Percentiles rank a stretch among this genome's conserved stretches.
phyloP scores from a whole-genome alignment of 2,113 vertebrate genomes.

The Oceanites oceanicus region DNA sequence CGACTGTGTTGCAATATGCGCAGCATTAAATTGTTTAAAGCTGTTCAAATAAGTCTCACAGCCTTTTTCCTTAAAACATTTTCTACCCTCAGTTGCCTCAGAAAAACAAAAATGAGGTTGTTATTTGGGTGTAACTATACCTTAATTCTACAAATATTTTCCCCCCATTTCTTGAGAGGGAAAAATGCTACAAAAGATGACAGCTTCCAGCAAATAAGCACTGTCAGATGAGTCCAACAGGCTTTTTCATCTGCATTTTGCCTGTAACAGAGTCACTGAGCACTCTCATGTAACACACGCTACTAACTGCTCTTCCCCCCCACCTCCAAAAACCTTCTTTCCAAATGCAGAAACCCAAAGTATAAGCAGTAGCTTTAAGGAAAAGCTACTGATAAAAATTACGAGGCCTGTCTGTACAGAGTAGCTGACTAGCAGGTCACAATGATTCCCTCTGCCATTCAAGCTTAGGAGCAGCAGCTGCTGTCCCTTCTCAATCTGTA shows the following conservation, averaged over 20 bases:
- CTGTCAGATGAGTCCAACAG: not conserved
- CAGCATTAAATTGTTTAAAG: not conserved
- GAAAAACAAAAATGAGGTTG: not conserved
- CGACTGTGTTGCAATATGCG: not conserved
- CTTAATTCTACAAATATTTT: not conserved
- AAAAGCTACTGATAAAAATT: not conserved
- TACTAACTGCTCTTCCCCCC: not conserved
- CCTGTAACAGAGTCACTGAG: not conserved
- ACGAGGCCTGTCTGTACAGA: not conserved
- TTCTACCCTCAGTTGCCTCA: not conserved
- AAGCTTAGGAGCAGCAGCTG: not conserved
- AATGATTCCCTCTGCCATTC: not conserved
- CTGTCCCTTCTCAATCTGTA: not conserved
- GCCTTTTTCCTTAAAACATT: not conserved
- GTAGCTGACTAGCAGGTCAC: not conserved
- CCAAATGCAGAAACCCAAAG: not conserved
- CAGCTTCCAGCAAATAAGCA: not conserved
- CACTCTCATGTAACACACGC: rapidly evolving
- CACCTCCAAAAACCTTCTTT: not conserved
- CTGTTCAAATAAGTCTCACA: not conserved
- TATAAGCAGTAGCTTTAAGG: not conserved
- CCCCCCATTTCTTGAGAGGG: not conserved
- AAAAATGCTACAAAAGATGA: not conserved
- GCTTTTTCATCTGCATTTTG: not conserved
- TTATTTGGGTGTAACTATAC: not conserved